Conservation (phyloP, 2,113 vertebrate species). For the Oryzias curvinotus region DNA sequence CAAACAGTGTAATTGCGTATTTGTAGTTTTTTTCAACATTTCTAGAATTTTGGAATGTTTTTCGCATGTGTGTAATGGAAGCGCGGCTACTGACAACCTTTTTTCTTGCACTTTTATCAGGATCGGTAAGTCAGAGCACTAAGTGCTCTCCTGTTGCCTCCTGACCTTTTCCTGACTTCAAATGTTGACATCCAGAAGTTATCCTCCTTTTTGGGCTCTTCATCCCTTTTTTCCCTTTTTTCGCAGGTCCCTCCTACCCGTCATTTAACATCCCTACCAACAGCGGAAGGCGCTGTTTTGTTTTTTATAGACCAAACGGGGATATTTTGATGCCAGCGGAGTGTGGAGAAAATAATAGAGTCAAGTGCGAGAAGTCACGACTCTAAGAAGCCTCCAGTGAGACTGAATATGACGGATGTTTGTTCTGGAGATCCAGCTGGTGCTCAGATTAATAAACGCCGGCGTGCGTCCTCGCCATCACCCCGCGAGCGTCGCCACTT, state of each 20-base stretch:
- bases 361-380: constrained; percentile 52
- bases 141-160: constrained; percentile 45
- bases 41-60: too few species aligned
- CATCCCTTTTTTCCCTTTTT: constrained; percentile 14
- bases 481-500: constrained; percentile 8
- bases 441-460: constrained; percentile 42
- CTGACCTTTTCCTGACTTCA: constrained; percentile 64
- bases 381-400: constrained; percentile 54
- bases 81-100: too few species aligned
- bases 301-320: constrained; percentile 47
- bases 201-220: constrained; percentile 18
- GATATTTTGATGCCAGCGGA: constrained; percentile 49
- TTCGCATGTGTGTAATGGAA: too few species aligned
- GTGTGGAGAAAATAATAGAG: constrained; percentile 63
- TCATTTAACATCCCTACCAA: constrained; percentile 53
- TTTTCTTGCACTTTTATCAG: too few species aligned
- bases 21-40: too few species aligned
- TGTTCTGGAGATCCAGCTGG: constrained; percentile 42
- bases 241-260: constrained; percentile 45
- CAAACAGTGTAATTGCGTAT: too few species aligned
- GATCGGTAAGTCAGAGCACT: constrained; percentile 58
- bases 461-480: constrained; percentile 9
- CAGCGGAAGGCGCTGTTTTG: constrained; percentile 35
- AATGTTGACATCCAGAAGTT: constrained; percentile 59
- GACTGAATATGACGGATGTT: constrained; percentile 46